phyloP scores from a whole-genome alignment of 2,888 invertebrate genomes.

The Drosophila paranaensis region DNA sequence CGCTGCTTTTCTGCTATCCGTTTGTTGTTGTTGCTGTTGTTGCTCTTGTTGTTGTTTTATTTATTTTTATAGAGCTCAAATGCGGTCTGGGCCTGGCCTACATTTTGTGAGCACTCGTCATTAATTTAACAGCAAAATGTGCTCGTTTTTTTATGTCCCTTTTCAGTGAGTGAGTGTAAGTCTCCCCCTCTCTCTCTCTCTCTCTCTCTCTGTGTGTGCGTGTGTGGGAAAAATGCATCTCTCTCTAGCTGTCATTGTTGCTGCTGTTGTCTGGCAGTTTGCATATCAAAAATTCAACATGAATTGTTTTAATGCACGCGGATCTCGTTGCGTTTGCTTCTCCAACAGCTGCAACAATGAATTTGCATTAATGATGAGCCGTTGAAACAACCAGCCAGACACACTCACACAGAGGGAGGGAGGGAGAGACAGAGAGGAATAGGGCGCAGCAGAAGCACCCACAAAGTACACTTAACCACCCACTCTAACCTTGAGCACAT shows the following conservation, averaged over 20 bases:
- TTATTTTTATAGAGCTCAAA: conserved; percentile 32
- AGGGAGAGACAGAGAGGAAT: neutral
- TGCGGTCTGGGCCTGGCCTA: conserved; percentile 64
- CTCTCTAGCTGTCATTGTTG: conserved; percentile 21
- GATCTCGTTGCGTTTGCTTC: conserved; percentile 21
- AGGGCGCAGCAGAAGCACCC: neutral
- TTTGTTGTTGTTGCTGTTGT: neutral
- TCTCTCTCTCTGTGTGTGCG: conserved; percentile 2
- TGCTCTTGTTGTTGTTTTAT: conserved; percentile 1
- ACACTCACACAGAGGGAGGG: neutral
- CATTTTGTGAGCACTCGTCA: conserved; percentile 66
- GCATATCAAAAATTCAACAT: conserved; percentile 69
- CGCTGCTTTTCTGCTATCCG: conserved; percentile 37
- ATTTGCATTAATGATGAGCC: conserved; percentile 77
- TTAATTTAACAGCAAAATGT: conserved; percentile 67
- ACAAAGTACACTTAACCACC: conserved; percentile 14
- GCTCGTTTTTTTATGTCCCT: conserved; percentile 43
- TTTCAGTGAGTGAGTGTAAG: conserved; percentile 15
- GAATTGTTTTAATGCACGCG: conserved; percentile 69
- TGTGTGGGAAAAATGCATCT: conserved; percentile 51
- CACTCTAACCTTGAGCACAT: conserved; percentile 56
- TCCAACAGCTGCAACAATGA: conserved; percentile 66
- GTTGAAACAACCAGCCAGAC: conserved; percentile 34
- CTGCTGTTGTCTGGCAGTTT: conserved; percentile 26
- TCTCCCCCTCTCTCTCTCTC: neutral